Base-by-base conservation (phyloP, 2,888 invertebrate genomes). In the Halictus quadricinctus region DNA sequence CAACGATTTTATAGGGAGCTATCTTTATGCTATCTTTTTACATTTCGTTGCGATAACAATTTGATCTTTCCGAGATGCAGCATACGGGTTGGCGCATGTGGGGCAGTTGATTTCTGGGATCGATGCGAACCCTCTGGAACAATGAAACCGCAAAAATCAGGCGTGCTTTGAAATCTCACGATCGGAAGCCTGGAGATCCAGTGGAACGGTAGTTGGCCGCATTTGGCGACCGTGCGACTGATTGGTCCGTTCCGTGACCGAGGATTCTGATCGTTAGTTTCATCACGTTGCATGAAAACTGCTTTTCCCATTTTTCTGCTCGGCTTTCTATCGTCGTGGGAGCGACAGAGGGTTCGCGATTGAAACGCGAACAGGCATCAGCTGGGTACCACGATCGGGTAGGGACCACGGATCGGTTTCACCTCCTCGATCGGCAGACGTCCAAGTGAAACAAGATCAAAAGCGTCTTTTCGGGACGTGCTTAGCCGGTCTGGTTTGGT, bases 241-340 rank as follows among this genome's bases (percentile, higher is more conserved):
- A 79, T 46, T 70, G 78, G 75, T 76, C 76, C 77, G 70, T 66
- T 78, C 48, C 48, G 58, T 21, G 48, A 70, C 70, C 58, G 48
- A 43, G 46, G 25, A n/a, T 12, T 15, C 54, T 21, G 72, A 79
- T 88, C 83, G 83, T 84, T 84, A 91, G 86, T 88, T 86, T 66
- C 83, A 85, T 89, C 91, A 90, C 91, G 88, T 90, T 88, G 84
- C 87, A 80, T 83, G 85, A 84, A 91, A 91, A 91, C 88, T 88
- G 89, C 91, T 91, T 91, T 88, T 90, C 81, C 79, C 84, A 70
- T 58, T 91, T 91, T 89, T 90, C 84, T 77, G 83, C 64, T 54
- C 86, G 79, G 89, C 90, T 90, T 91, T 90, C 89, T 74, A 88
- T 64, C 77, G 73, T 81, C 80, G 81, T 78, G 75, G 74, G 80